Evolutionary conservation across 1,140 invertebrate genomes (phyloP), one percentile per base, ranked within the genome.

Genomic region (Anastrepha ludens): DNA sequence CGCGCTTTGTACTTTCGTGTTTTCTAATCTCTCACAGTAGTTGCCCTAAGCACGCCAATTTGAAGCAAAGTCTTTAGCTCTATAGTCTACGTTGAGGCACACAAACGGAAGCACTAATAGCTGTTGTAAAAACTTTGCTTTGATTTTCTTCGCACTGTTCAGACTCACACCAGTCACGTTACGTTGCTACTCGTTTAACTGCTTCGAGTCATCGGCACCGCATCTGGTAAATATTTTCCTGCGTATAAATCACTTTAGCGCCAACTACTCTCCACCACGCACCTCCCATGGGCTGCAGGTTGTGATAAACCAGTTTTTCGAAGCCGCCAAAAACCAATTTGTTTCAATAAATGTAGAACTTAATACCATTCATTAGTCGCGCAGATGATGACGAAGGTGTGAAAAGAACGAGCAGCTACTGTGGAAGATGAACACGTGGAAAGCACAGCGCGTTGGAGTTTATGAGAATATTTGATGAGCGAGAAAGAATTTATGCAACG

Each of bases 311-410:
- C 9, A 41, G 15, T 74, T 74, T 74, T 47, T 74, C 41, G 41
- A 15, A 17, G 39, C 39, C 41, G 41, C 41, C 67, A 41, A 47
- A 70, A 74, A 74, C 44, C 67, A 47, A 74, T 74, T 74, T 47
- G 67, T 74, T 47, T 74, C 67, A 74, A 74, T 74, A 74, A 74
- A 74, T 74, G 3, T 41, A 74, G 39, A 4, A 11, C 47, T 74
- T 44, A 74, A 74, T 74, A 41, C 67, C 13, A 74, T n/a, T 74
- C 67, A 47, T 74, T 74, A 47, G 67, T 2, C 15, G 13, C 39
- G 13, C 67, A 74, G 67, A 11, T 74, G 67, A 5, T 44, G 67
- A 9, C 41, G 39, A 17, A n/a, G 67, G 67, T 17, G 11, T n/a
- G 67, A 13, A 8, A 7, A 0, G 4, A 17, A 13, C 15, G 5